These are phyloP conservation scores for Nematostella vectensis DNA, from an alignment of 92 coral and sea anemone genomes.

Conservation along the genomic window DNA sequence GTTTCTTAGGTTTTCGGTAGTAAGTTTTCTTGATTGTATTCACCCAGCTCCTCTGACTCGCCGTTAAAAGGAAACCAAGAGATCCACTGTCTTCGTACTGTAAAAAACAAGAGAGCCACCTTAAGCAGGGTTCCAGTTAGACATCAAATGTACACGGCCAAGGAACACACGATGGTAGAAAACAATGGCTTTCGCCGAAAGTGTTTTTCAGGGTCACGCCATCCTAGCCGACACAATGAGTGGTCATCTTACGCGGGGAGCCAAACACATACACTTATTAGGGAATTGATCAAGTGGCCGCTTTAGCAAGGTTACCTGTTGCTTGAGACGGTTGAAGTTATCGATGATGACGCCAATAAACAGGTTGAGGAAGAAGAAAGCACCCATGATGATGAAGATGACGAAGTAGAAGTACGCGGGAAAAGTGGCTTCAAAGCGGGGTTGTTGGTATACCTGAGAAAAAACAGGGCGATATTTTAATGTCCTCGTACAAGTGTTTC, in stretches of 20 bases:
- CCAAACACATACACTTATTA: no score
- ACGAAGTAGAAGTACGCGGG: constrained; percentile 78
- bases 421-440: constrained; percentile 50
- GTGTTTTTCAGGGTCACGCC: no score
- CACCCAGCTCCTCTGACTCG: constrained; percentile 95
- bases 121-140: not conserved
- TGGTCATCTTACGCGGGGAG: no score
- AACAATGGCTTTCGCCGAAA: no score
- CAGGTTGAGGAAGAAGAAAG: constrained; percentile 90
- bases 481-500: not conserved
- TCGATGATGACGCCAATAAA: constrained; percentile 98
- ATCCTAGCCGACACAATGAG: no score
- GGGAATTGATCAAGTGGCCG: no score
- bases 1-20: constrained; percentile 81
- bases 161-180: no score
- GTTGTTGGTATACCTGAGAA: constrained; percentile 56
- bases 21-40: constrained; percentile 88
- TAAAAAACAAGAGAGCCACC: constrained; percentile 1
- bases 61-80: constrained; percentile 85
- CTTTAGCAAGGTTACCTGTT: constrained; percentile 78
- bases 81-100: constrained; percentile 98
- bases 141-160: no score
- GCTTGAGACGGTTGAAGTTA: constrained; percentile 89
- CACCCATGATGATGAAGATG: constrained; percentile 85
- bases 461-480: not conserved